Base-by-base conservation (phyloP, 2,888 invertebrate genomes). In the Parnassius mnemosyne region DNA sequence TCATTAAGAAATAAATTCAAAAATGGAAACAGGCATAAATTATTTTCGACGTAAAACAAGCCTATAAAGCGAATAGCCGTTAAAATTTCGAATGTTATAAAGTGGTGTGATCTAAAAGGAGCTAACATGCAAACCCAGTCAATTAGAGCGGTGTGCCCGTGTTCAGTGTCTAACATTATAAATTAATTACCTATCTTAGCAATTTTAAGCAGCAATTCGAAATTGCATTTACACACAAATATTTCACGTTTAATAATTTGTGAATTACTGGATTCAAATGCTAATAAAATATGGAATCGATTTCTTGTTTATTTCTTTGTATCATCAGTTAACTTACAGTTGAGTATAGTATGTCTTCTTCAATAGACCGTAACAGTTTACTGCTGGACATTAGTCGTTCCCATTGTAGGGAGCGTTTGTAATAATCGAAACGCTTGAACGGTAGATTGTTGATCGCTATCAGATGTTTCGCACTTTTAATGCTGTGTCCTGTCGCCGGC, bases 141-240 rank as follows among this genome's bases (percentile, higher is more conserved):
- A 54, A 57, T 64, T 60, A 62, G 58, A 54, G 53, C 60, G 51
- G 53, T 66, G 64, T 64, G 67, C 34, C 61, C 60, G 62, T 67
- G 65, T 69, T 53, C 53, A 57, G 53, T 47, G 53, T 52, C 57
- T 57, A 66, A 65, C 61, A 66, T 66, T 65, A 34, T 70, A 66
- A 68, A 69, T 71, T 67, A 69, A 71, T 65, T 66, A 68, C 58
- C 34, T 43, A 43, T 53, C 16, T 41, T 52, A n/a, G 20, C 53
- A 42, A 53, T 47, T 52, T 53, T 52, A 56, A 58, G 44, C 55
- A 59, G 53, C 16, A 58, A 57, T 66, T 66, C 63, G 60, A 66
- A 69, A 68, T 69, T 34, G 7, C 34, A 34, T 34, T 34, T 54
- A 61, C 65, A 63, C 57, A 57, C 49, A 59, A 68, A 53, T 49